These are phyloP conservation scores for Gnathonemus longibarbis DNA, from an alignment of 2,113 vertebrate species.

Conservation along the genomic window DNA sequence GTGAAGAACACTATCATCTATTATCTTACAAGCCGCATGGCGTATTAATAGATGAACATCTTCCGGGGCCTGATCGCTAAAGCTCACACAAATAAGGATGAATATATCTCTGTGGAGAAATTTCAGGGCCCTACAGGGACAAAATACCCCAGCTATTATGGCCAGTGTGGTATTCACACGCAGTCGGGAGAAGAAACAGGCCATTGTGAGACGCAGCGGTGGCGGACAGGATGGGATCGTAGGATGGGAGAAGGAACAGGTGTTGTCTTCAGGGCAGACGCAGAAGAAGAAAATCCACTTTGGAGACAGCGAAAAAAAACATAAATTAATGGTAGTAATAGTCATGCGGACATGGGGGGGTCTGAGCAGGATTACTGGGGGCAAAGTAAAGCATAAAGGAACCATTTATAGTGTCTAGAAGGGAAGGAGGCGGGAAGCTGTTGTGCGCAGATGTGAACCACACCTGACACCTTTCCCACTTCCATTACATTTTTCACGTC, in stretches of 20 bases:
- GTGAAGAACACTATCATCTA: slow-evolving; percentile 44
- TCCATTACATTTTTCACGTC: not conserved
- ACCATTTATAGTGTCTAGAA: not conserved
- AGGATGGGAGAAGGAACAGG: not conserved
- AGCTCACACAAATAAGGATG: not conserved
- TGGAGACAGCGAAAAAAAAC: not conserved
- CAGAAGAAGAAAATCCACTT: not conserved
- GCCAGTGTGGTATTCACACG: not conserved
- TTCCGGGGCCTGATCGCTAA: not conserved
- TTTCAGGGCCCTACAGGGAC: not conserved
- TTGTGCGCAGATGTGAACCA: not conserved
- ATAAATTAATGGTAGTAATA: not conserved
- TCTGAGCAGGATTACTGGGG: not conserved
- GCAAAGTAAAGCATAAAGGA: not conserved
- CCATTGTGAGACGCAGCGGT: not conserved
- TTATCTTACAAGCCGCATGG: slow-evolving; percentile 11
- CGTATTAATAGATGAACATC: not conserved
- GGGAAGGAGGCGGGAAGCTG: not conserved
- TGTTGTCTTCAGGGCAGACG: not conserved
- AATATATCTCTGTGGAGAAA: not conserved
- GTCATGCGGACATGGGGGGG: not conserved
- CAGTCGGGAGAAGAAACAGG: not conserved
- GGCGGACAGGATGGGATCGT: not conserved
- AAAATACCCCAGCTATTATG: not conserved
- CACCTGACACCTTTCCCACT: not conserved